Evolutionary conservation across 2,113 vertebrate species (phyloP).

Genomic region (Scytalopus superciliaris): DNA sequence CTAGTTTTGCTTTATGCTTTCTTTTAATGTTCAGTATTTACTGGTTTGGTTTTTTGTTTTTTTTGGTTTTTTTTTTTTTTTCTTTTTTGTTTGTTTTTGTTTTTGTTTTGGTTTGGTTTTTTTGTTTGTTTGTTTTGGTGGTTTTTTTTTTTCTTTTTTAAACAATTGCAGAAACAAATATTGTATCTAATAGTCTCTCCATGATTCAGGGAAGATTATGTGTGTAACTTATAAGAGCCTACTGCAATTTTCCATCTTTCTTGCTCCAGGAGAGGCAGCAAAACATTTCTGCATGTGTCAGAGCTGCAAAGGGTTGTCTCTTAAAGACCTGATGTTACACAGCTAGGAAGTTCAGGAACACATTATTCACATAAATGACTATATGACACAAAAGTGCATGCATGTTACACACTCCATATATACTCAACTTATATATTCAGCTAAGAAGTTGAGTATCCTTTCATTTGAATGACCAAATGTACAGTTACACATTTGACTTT

Average conservation of each 20-base stretch:
- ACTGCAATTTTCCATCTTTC: not conserved
- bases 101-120: too few relatives aligned
- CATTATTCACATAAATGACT: not conserved
- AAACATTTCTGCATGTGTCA: not conserved
- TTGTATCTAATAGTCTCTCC: not conserved
- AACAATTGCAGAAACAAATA: not conserved
- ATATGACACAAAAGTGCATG: not conserved
- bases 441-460: not conserved
- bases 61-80: too few relatives aligned
- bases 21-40: not conserved
- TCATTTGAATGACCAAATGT: conserved; percentile 22
- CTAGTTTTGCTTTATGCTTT: not conserved
- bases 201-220: not conserved
- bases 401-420: not conserved
- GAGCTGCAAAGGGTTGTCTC: not conserved
- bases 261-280: not conserved
- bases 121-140: too few relatives aligned
- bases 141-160: too few relatives aligned
- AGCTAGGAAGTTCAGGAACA: not conserved
- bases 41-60: too few relatives aligned
- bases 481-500: conserved; percentile 55
- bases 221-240: not conserved
- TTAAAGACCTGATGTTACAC: not conserved
- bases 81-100: too few relatives aligned
- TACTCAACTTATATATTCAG: not conserved